These are phyloP conservation scores for Nyctereutes procyonoides DNA, from an alignment of 2,113 vertebrate genomes.

Conservation along the genomic window DNA sequence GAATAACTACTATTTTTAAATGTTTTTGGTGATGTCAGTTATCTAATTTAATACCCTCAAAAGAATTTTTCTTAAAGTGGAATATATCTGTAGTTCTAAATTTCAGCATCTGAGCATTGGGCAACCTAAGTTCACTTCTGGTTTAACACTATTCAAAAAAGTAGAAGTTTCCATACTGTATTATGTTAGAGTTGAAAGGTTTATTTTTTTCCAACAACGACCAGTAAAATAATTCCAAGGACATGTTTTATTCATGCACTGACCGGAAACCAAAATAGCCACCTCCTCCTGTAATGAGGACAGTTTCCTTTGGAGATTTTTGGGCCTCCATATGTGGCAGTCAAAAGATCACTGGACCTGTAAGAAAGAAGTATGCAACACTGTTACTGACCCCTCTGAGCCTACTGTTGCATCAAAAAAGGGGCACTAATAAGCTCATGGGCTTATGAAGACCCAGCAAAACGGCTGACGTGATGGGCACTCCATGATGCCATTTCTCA, in stretches of 20 bases:
- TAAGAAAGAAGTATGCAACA: neutral
- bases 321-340: constrained; percentile 76
- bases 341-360: constrained; percentile 39
- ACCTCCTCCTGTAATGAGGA: constrained; percentile 93
- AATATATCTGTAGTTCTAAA: neutral
- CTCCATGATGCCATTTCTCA: neutral
- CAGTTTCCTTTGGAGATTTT: constrained; percentile 70
- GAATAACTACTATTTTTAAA: neutral
- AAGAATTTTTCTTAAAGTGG: constrained; percentile 16
- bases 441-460: neutral
- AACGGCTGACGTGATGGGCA: neutral
- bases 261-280: constrained; percentile 97
- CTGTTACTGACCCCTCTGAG: neutral
- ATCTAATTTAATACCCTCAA: neutral
- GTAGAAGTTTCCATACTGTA: neutral
- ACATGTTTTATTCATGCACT: constrained; percentile 70
- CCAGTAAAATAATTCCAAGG: neutral
- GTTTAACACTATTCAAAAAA: neutral
- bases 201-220: neutral
- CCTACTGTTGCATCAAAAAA: neutral
- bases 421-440: neutral
- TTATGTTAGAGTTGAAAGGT: neutral
- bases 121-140: neutral
- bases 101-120: neutral
- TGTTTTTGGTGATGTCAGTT: neutral